These are phyloP conservation scores for Conomelus anceps DNA, from an alignment of 2,888 invertebrate genomes.

Conservation along the genomic window DNA sequence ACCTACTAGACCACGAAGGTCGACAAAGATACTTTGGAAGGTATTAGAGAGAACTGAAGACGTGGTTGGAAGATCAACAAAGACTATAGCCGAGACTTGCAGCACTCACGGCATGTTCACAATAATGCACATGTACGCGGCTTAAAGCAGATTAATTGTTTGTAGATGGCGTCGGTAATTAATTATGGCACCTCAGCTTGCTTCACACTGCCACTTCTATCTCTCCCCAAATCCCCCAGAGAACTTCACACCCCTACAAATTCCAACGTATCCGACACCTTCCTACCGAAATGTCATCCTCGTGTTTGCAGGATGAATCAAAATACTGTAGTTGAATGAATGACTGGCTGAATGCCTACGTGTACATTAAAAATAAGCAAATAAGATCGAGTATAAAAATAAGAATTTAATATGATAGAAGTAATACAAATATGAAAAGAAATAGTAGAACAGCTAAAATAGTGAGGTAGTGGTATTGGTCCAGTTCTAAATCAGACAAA, in stretches of 20 bases:
- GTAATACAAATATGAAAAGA: too few species aligned
- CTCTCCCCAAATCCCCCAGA: not conserved
- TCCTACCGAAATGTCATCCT: not conserved
- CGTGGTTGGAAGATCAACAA: not conserved
- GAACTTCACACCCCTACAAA: not conserved
- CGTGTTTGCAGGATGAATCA: too few species aligned
- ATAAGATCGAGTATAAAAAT: too few species aligned
- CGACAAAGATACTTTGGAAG: not conserved
- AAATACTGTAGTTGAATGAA: too few species aligned
- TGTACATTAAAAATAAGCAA: too few species aligned
- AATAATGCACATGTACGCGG: not conserved
- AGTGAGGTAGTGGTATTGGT: too few species aligned
- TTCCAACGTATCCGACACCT: not conserved
- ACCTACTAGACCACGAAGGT: not conserved
- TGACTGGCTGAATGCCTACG: too few species aligned
- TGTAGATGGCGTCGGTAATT: not conserved
- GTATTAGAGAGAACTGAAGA: not conserved
- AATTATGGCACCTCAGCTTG: not conserved
- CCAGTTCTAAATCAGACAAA: too few species aligned
- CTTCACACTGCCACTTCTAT: not conserved
- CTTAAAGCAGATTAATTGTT: not conserved
- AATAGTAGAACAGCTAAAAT: too few species aligned
- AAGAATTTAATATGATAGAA: too few species aligned
- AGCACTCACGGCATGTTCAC: not conserved
- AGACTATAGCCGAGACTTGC: not conserved